Evolutionary conservation across 1,140 invertebrate genomes (phyloP).

Genomic region (Matsumurasca onukii): DNA sequence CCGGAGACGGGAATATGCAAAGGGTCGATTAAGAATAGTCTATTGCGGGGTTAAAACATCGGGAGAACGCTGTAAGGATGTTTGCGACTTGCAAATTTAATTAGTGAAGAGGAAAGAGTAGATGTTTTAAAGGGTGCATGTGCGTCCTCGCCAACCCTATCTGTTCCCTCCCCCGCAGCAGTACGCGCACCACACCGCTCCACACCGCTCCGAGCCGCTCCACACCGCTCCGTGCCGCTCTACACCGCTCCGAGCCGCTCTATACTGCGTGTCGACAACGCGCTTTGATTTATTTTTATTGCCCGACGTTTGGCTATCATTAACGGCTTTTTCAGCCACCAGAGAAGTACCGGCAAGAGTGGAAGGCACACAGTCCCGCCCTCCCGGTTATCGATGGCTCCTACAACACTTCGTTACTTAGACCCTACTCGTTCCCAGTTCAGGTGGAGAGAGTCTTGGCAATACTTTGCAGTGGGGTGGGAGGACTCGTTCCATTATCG

Average conservation of each 20-base stretch:
- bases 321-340: conserved; percentile 35
- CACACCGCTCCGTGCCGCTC: conserved; percentile 6
- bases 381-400: not conserved
- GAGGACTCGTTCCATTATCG: too few species aligned
- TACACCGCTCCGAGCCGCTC: conserved; percentile 4
- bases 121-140: conserved; percentile 17
- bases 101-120: conserved; percentile 29
- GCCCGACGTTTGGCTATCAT: conserved; percentile 39
- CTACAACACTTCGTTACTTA: too few species aligned
- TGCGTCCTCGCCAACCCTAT: conserved; percentile 23
- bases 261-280: conserved; percentile 20
- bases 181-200: too few species aligned
- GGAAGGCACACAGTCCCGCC: not conserved
- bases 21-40: conserved; percentile 23
- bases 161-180: conserved; percentile 4
- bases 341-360: conserved; percentile 2
- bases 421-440: too few species aligned
- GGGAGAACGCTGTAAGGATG: conserved; percentile 23
- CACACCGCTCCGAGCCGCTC: too few species aligned
- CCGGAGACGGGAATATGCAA: conserved; percentile 3
- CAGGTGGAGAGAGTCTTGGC: too few species aligned
- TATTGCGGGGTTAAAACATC: conserved; percentile 7
- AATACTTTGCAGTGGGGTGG: too few species aligned
- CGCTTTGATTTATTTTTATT: conserved; percentile 41
- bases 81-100: conserved; percentile 38